phyloP scores from a whole-genome alignment of 53 echinoderm and acorn worm genomes.

The Apostichopus leukothele region DNA sequence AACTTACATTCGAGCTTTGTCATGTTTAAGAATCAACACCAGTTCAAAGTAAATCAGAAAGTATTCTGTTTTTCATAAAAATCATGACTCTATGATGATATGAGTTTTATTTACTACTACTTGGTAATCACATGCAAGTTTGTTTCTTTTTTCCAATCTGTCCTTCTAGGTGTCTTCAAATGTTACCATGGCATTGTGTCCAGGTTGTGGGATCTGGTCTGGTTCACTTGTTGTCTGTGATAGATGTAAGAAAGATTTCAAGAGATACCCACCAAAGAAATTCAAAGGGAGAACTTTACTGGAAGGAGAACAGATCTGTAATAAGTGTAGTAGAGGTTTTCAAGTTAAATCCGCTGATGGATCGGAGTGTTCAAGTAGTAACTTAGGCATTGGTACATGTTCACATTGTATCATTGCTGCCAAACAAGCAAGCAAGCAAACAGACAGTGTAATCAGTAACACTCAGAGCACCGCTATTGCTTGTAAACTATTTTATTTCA shows the following conservation, averaged over 20 bases:
- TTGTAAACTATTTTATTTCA: not conserved
- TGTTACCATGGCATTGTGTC: slow-evolving; percentile 42
- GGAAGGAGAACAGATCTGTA: not conserved
- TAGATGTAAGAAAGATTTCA: slow-evolving; percentile 46
- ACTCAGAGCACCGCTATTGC: not conserved
- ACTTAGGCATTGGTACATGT: not conserved
- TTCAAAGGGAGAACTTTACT: not conserved
- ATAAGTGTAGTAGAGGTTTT: not conserved
- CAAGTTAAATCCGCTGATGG: not conserved
- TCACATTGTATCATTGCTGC: not conserved
- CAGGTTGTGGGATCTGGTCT: slow-evolving; percentile 45
- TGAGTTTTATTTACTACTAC: no score
- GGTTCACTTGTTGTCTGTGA: not conserved
- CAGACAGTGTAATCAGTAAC: not conserved
- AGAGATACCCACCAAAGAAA: slow-evolving; percentile 35
- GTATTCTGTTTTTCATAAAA: no score
- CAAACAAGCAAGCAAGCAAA: not conserved
- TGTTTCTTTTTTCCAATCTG: not conserved
- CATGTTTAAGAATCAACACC: no score
- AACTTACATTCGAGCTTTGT: no score
- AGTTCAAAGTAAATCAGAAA: no score
- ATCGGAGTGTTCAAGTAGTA: not conserved
- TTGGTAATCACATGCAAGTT: not conserved
- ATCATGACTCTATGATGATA: no score
- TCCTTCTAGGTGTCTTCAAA: not conserved